Conservation (phyloP, 2,113 vertebrate species). For the Lagopus leucura region DNA sequence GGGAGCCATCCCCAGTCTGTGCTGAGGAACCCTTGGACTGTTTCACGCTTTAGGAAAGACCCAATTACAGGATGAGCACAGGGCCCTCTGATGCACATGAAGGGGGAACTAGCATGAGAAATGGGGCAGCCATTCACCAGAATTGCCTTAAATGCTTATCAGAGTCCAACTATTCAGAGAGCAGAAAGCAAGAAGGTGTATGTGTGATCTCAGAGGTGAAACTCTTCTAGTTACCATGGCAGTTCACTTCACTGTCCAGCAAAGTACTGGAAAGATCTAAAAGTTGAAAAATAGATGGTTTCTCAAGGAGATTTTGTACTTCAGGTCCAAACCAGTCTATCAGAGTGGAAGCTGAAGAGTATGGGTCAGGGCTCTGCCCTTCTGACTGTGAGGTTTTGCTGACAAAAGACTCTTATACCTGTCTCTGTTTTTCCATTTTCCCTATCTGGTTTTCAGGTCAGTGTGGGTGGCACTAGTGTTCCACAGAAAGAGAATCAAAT, state of each 20-base stretch:
- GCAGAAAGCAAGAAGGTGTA: neutral
- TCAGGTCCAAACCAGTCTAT: neutral
- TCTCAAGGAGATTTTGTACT: neutral
- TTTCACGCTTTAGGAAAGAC: neutral
- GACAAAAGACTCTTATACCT: neutral
- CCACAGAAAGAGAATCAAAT: neutral
- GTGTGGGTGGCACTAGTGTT: neutral
- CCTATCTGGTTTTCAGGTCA: neutral
- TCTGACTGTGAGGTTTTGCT: neutral
- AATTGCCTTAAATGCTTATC: neutral
- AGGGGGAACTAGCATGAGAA: neutral
- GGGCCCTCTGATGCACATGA: neutral
- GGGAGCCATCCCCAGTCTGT: neutral
- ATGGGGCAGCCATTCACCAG: neutral
- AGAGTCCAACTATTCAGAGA: neutral
- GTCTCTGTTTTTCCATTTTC: neutral
- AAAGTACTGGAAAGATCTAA: neutral
- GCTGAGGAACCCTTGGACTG: neutral
- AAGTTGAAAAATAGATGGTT: neutral
- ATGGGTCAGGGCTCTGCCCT: neutral
- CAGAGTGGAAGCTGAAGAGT: neutral
- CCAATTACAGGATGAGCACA: neutral
- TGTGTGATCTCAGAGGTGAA: accelerated
- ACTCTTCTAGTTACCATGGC: accelerated
- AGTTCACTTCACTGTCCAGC: neutral